Evolutionary conservation across 2,113 vertebrate genomes (phyloP).

Genomic region (Cercocebus atys): DNA sequence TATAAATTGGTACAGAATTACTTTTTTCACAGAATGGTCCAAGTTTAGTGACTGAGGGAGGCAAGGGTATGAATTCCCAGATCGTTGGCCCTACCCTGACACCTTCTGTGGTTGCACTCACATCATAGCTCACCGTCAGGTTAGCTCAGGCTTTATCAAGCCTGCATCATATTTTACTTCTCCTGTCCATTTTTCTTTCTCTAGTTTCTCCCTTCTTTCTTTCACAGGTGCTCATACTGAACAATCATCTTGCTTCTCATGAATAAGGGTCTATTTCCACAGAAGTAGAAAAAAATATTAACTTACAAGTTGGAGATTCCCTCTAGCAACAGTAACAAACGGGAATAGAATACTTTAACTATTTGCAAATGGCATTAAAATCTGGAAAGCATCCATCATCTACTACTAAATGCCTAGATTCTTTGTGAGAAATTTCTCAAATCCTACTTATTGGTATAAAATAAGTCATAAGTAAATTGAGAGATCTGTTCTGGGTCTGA

Average conservation of each 20-base stretch:
- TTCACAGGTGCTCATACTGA: not conserved
- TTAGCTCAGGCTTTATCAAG: not conserved
- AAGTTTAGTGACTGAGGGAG: not conserved
- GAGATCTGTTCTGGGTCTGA: not conserved
- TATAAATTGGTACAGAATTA: not conserved
- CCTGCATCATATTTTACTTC: not conserved
- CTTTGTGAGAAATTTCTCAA: not conserved
- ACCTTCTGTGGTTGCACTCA: not conserved
- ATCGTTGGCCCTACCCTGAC: not conserved
- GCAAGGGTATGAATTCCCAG: not conserved
- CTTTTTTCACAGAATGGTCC: not conserved
- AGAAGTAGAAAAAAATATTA: not conserved
- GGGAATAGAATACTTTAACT: not conserved
- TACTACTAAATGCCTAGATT: not conserved
- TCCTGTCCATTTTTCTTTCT: not conserved
- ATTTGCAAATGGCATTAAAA: not conserved
- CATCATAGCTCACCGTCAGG: too few relatives aligned
- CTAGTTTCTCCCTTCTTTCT: not conserved
- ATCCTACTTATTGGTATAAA: not conserved
- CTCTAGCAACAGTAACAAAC: not conserved
- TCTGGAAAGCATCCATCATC: not conserved
- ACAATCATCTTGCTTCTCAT: not conserved
- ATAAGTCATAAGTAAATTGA: not conserved
- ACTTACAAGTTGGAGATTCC: not conserved
- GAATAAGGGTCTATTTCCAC: not conserved